Evolutionary conservation across 1,140 invertebrate species (phyloP).

Genomic region (Trichoplusia ni): DNA sequence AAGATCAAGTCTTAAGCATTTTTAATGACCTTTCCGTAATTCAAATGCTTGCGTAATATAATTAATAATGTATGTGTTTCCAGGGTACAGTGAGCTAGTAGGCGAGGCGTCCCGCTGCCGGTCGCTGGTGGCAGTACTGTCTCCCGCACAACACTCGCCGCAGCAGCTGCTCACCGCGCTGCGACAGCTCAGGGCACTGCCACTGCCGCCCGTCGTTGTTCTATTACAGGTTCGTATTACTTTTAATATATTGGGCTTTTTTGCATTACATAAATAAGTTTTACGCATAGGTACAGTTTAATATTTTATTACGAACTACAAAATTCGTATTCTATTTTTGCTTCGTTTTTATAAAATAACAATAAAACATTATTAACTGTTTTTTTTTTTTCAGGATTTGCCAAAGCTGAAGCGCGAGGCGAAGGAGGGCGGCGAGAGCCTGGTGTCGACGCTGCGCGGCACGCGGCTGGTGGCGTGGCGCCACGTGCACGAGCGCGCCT

Average conservation of each 20-base stretch:
- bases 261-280: neutral
- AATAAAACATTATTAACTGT: too few species aligned
- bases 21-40: too few species aligned
- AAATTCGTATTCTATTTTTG: too few species aligned
- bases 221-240: constrained; percentile 63
- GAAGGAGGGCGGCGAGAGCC: constrained; percentile 70
- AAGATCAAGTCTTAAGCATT: too few species aligned
- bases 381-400: constrained; percentile 55
- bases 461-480: constrained; percentile 72
- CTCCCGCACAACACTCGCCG: constrained; percentile 69
- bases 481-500: constrained; percentile 74
- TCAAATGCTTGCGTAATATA: too few species aligned
- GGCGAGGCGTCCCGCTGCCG: constrained; percentile 56
- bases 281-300: neutral
- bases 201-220: constrained; percentile 68
- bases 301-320: too few species aligned
- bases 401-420: constrained; percentile 73
- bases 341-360: too few species aligned
- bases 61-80: neutral
- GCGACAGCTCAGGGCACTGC: constrained; percentile 64
- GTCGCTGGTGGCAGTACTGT: constrained; percentile 70
- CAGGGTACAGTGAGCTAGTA: constrained; percentile 67
- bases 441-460: constrained; percentile 63
- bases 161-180: constrained; percentile 69
- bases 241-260: neutral